Base-by-base conservation (phyloP, 2,797 vertebrate species). In the Thripadectes ignobilis region DNA sequence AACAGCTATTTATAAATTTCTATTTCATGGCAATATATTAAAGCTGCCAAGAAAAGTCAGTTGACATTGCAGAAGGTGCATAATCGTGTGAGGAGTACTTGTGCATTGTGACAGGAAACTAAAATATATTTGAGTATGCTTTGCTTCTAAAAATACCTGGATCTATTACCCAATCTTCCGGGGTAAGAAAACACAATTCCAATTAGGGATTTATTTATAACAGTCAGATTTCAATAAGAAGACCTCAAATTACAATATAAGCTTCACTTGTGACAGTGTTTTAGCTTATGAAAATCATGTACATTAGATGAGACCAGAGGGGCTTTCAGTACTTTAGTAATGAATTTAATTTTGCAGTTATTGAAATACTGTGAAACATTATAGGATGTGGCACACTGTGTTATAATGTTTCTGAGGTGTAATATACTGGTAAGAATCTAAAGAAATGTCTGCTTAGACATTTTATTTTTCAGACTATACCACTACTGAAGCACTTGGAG, bases 121-220 rank as follows among this genome's bases (percentile, higher is more conserved):
- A n/a, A 93, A 94, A 90, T 88, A 68, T n/a, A 69, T 69, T 23
- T 61, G 43, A 84, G 65, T 58, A 51, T 7, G 26, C 54, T 85
- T 88, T 62, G 39, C 63, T 93, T 92, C 83, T 93, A 78, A 92
- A 92, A 94, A 90, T 95, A 95, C 8, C 39, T 81, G 51, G 12
- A 46, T 78, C 10, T 51, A 38, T 83, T 93, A 75, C 38, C 14
- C 80, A 85, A 61, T 61, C 41, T 74, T 80, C 39, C 32, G 18
- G 27, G 49, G 52, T 58, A 86, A 86, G 62, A 23, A 68, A 76
- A 92, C 72, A 43, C 39, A 66, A 75, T 81, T 58, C 58, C 17
- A 68, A 32, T 68, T 48, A 72, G 2, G 4, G 29, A 36, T 92
- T 81, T 92, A 92, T 89, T 92, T 91, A 29, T 89, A 84, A 51